Percentiles rank a stretch among this genome's conserved stretches.
These are phyloP conservation scores for Lamprologus speciosus DNA, from an alignment of 2,113 vertebrate species.

Conservation along the genomic window DNA sequence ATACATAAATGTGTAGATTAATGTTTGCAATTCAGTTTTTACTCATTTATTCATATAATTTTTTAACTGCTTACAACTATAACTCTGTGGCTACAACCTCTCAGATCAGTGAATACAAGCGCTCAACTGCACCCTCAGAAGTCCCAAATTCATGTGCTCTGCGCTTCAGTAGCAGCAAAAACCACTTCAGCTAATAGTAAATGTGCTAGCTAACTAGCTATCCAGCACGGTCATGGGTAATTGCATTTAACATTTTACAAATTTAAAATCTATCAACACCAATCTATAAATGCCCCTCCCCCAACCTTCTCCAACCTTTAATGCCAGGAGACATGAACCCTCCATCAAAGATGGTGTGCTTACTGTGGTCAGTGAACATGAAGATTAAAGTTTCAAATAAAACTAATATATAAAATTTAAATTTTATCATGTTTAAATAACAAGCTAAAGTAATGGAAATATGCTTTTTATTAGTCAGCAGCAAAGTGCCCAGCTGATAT, in stretches of 20 bases:
- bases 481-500: not conserved
- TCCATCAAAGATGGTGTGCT: not conserved
- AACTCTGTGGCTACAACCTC: not conserved
- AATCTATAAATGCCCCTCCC: not conserved
- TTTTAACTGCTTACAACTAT: not conserved
- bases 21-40: not conserved
- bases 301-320: not conserved
- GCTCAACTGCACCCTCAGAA: not conserved
- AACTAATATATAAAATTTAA: rapidly evolving
- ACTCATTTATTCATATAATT: rapidly evolving
- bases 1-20: not conserved
- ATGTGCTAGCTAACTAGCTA: not conserved
- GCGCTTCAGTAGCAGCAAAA: not conserved
- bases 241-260: not conserved
- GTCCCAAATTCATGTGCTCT: not conserved
- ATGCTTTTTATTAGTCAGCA: not conserved
- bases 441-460: not conserved
- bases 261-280: not conserved
- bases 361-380: not conserved
- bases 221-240: rapidly evolving
- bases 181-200: rapidly evolving
- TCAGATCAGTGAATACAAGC: not conserved
- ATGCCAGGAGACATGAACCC: not conserved
- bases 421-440: not conserved
- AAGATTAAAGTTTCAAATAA: not conserved